Conservation (phyloP, 1,140 invertebrate species). For the Thrips palmi region DNA sequence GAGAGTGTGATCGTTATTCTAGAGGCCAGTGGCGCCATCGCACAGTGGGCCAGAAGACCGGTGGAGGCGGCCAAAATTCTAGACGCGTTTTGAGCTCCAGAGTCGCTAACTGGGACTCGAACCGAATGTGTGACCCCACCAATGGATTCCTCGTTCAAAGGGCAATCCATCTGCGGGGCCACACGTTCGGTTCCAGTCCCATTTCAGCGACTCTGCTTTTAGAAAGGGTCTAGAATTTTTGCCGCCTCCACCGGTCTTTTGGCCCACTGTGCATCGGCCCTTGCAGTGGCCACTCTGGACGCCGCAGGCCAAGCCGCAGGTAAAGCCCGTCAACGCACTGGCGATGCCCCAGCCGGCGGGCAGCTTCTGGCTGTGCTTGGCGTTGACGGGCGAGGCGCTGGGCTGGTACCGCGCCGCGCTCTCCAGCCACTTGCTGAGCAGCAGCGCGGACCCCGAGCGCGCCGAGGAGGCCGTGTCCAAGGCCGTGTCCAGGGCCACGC, state of each 20-base stretch:
- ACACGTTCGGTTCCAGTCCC: no score
- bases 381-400: constrained; percentile 19
- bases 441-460: constrained; percentile 21
- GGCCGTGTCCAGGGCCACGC: constrained; percentile 12
- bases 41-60: no score
- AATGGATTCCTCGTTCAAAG: no score
- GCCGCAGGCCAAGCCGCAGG: constrained; percentile 22
- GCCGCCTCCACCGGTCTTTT: not conserved
- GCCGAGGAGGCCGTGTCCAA: not conserved
- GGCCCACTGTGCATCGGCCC: not conserved
- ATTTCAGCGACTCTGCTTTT: no score
- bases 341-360: constrained; percentile 45
- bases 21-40: no score
- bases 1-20: not conserved
- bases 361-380: constrained; percentile 15
- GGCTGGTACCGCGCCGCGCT: constrained; percentile 45
- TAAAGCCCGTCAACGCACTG: constrained; percentile 42
- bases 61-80: no score
- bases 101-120: not conserved
- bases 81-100: constrained; percentile 2
- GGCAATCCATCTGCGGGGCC: no score
- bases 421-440: constrained; percentile 45
- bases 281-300: constrained; percentile 1
- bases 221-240: no score
- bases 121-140: not conserved